Percentiles rank a stretch among this genome's conserved stretches.
Evolutionary conservation across 2,797 vertebrate species (phyloP).

Genomic region (Eremophila alpestris): DNA sequence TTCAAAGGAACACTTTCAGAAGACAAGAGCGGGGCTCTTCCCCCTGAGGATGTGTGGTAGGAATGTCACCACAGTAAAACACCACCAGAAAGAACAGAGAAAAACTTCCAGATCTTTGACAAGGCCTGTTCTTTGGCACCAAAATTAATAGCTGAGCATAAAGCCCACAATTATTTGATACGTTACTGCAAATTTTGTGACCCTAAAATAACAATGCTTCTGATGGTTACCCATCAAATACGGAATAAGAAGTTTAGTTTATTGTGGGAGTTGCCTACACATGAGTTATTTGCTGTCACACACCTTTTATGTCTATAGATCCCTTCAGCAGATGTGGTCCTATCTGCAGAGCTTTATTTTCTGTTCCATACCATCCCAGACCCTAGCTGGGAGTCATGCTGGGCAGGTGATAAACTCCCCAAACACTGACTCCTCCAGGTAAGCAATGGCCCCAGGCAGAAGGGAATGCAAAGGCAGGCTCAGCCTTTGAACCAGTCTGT

Average conservation of each 20-base stretch:
- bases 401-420: neutral
- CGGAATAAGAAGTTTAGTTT: neutral
- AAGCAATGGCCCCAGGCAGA: neutral
- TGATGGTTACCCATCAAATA: neutral
- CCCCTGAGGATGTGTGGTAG: too few relatives aligned
- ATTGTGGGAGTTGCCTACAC: neutral
- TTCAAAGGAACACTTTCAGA: neutral
- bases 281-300: neutral
- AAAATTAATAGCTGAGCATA: neutral
- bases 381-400: accelerated
- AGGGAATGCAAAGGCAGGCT: neutral
- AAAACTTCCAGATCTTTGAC: neutral
- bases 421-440: accelerated
- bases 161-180: neutral
- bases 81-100: neutral
- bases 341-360: neutral
- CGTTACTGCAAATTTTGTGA: neutral
- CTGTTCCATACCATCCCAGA: neutral
- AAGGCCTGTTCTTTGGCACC: neutral
- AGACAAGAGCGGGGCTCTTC: accelerated
- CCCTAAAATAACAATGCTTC: neutral
- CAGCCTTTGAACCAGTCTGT: neutral
- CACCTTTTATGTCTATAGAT: neutral
- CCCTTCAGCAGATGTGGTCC: neutral
- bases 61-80: neutral